phyloP scores from a whole-genome alignment of 2,888 invertebrate genomes.

The Eristalis pertinax region DNA sequence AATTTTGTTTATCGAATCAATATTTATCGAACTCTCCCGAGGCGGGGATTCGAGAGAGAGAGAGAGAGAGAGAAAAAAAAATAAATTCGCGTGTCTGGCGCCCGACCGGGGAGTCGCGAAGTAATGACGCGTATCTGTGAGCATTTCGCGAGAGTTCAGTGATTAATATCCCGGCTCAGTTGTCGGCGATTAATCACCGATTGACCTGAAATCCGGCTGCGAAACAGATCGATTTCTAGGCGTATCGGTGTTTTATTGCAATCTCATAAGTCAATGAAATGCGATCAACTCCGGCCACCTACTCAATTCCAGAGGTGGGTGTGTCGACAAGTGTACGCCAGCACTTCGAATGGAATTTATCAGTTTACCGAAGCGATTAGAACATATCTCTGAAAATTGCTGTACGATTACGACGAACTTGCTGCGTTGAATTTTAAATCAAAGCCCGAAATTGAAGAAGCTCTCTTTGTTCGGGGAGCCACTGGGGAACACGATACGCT shows the following conservation, averaged over 20 bases:
- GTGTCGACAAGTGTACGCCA: neutral
- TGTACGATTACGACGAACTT: neutral
- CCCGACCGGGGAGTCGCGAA: neutral
- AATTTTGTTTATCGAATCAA: conserved; percentile 18
- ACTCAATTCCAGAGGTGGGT: neutral
- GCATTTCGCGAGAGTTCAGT: conserved; percentile 1
- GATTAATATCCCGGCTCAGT: conserved; percentile 1
- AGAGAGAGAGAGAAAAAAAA: neutral
- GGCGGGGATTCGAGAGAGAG: no score
- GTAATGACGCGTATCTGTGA: neutral
- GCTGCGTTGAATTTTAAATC: conserved; percentile 23
- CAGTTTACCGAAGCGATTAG: neutral
- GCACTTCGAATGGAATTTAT: neutral
- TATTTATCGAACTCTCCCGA: neutral
- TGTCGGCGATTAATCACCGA: neutral
- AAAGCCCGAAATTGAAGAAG: neutral
- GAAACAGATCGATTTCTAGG: neutral
- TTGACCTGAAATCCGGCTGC: neutral
- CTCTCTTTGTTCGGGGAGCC: neutral
- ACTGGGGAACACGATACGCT: neutral
- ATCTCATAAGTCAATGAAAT: neutral
- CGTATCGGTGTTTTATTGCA: neutral
- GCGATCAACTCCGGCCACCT: neutral
- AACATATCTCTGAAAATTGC: neutral
- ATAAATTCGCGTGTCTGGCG: neutral